Evolutionary conservation across 2,113 vertebrate species (phyloP), one percentile per base, ranked within the genome.

Genomic region (Pavo muticus): DNA sequence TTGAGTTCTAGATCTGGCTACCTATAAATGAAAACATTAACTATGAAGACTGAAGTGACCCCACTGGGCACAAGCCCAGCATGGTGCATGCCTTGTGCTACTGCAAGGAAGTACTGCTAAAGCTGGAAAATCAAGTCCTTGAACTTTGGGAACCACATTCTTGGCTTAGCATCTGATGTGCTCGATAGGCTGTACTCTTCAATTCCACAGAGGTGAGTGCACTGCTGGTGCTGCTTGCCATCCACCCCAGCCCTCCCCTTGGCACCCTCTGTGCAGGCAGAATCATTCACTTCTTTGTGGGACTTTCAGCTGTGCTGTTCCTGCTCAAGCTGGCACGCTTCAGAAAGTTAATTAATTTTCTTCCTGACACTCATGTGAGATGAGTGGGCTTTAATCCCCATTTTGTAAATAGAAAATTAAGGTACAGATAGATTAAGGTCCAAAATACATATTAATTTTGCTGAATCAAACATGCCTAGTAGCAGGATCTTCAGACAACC

Each of bases 161-260:
- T 50, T 19, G 44, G 23, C 63, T 59, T 32, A 25, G 18, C 13
- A 10, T 32, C 59, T 59, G n/a, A 3, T 52, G 45, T n/a, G 5
- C 19, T 48, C 37, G 42, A 29, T 32, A 1, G 15, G 29, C 9
- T 47, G 54, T 60, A 35, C 24, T 19, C 39, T 61, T n/a, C 37
- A 56, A 11, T 32, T 24, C 13, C 29, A 4, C 0, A 5, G 35
- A n/a, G 17, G 29, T 2, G 5, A 74, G 30, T 8, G 17, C 2
- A 1, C n/a, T 47, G 45, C 4, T 35, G 0, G 1, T 18, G 48
- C 13, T 35, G 68, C 67, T 61, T 13, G 0, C 54, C 7, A 15
- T 25, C 47, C 39, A 16, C 16, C n/a, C 27, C 72, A 18, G 40
- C 45, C 3, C 48, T 13, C 14, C 32, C 20, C 18, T 29, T 3